Base-by-base conservation (phyloP, 2,797 vertebrate species). In the Monodelphis domestica region DNA sequence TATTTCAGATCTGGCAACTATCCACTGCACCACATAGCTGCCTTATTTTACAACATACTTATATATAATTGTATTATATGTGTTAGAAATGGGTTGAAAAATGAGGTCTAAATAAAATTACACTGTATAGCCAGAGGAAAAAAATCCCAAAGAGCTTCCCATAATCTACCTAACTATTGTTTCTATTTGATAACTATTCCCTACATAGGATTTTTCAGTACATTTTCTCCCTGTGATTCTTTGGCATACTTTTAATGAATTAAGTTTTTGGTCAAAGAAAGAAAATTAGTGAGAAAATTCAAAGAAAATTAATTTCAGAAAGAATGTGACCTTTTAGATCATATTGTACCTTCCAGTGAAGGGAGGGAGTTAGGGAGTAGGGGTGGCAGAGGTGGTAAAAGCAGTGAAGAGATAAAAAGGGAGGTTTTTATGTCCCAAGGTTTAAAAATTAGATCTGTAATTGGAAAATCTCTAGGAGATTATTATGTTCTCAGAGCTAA, bases 281-380 rank as follows among this genome's bases (percentile, higher is more conserved):
- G 50, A 84, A 94, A 91, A 95, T 87, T 88, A 94, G 6, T 24
- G 88, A 91, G 87, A 94, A 70, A 92, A 0, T 17, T 92, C 54
- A 93, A 96, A 90, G 30, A 56, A 97, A 93, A 95, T 95, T 97
- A 28, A 45, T 30, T 95, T 95, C 50, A 95, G 53, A 93, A 96
- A 89, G 56, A 0, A 84, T 91, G 54, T 53, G 92, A 14, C 88
- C 29, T 94, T 93, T 90, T 57, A 90, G 45, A 54, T 93, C 57
- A 88, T 54, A 89, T 1, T 54, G 38, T 0, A 1, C 56, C 38
- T 92, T 88, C 38, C 4, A 90, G 21, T 26, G 3, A 45, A 78
- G 53, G 56, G 54, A 87, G 24, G 88, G 59, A 29, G 54, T 90
- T 89, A 59, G 90, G 15, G 45, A 84, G 15, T 38, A 55, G 52